Evolutionary conservation across 2,797 vertebrate genomes (phyloP).

Genomic region (Cynodonichthys magdalenae): DNA sequence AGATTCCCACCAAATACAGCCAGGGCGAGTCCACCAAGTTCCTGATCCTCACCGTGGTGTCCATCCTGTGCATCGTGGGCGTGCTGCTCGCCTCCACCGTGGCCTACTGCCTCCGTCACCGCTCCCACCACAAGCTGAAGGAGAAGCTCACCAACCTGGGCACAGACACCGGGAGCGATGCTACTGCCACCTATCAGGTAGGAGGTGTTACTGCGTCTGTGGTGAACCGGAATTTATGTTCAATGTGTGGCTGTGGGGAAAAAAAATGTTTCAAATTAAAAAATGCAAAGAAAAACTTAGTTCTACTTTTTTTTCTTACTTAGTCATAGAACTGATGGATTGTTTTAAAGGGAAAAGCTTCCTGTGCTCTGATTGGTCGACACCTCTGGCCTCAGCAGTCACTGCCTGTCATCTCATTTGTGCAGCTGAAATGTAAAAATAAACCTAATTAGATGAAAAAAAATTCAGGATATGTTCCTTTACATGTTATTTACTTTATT

Average conservation of each 20-base stretch:
- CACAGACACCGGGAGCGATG: conserved; percentile 80
- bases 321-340: neutral
- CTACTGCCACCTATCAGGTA: conserved; percentile 94
- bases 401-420: too few species aligned
- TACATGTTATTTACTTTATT: too few species aligned
- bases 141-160: conserved; percentile 90
- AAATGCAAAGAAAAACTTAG: too few species aligned
- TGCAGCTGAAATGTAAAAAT: neutral
- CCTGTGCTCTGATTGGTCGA: conserved; percentile 2
- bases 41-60: conserved; percentile 90
- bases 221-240: too few species aligned
- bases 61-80: conserved; percentile 87
- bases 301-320: too few species aligned
- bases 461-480: neutral
- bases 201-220: conserved; percentile 33
- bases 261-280: too few species aligned
- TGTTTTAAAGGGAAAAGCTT: neutral
- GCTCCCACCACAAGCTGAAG: conserved; percentile 89
- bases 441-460: neutral
- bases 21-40: conserved; percentile 92
- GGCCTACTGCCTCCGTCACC: conserved; percentile 91
- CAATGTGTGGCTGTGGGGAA: too few species aligned
- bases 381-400: neutral
- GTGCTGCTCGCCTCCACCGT: conserved; percentile 88
- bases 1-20: conserved; percentile 85